Conservation (phyloP, 2,888 invertebrate species). For the Diadegma fenestrale region DNA sequence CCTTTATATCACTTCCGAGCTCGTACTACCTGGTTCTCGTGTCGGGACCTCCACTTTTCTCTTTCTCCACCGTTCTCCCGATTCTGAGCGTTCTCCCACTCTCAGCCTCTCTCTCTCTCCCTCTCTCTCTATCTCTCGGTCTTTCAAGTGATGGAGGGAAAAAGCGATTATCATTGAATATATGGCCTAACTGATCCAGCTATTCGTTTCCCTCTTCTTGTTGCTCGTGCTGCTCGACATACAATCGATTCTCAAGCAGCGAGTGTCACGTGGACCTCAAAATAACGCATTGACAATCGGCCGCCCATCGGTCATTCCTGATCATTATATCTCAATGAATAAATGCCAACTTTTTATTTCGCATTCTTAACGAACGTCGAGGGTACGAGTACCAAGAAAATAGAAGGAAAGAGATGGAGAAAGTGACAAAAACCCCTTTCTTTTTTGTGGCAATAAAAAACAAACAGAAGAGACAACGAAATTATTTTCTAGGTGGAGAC, state of each 20-base stretch:
- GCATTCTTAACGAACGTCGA: conserved; percentile 16
- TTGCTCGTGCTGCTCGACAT: conserved; percentile 29
- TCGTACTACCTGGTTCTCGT: conserved; percentile 74
- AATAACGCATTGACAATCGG: conserved; percentile 66
- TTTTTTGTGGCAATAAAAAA: conserved; percentile 29
- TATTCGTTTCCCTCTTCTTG: conserved; percentile 29
- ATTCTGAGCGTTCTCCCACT: conserved; percentile 69
- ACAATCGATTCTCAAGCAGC: conserved; percentile 11
- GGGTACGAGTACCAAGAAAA: conserved; percentile 2
- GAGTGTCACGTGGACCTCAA: conserved; percentile 43
- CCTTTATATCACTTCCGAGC: conserved; percentile 84
- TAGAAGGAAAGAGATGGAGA: background rate
- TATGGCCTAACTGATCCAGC: conserved; percentile 7
- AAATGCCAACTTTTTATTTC: conserved; percentile 36
- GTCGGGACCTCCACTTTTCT: conserved; percentile 72
- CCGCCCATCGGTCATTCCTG: conserved; percentile 53
- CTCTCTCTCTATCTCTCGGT: conserved; percentile 57
- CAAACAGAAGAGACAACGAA: conserved; percentile 8
- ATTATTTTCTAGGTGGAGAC: conserved; percentile 46
- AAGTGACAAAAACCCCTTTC: conserved; percentile 26
- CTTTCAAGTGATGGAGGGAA: conserved; percentile 40
- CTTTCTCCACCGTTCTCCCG: conserved; percentile 73
- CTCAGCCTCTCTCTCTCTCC: conserved; percentile 49
- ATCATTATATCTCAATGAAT: background rate
- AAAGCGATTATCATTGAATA: conserved; percentile 28